Conservation (phyloP, 2,888 invertebrate species). For the Megamerina dolium region DNA sequence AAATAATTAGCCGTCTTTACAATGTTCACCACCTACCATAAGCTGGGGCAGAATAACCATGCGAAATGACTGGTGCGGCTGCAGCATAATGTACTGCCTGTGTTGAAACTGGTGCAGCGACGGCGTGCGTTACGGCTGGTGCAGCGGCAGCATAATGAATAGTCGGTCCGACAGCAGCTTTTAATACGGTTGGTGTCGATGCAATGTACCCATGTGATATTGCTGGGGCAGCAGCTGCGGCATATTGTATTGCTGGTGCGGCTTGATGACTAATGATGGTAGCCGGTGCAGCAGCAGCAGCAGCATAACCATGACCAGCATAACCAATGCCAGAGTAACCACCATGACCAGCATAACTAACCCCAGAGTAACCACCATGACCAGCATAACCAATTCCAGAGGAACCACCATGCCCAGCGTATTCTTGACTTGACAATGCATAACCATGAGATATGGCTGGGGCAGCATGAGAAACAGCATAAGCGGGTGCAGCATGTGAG, state of each 20-base stretch:
- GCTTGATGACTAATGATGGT: conserved; percentile 15
- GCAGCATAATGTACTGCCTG: no score
- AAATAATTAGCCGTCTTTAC: no score
- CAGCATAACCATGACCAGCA: conserved; percentile 14
- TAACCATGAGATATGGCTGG: conserved; percentile 17
- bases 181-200: conserved; percentile 24
- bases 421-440: conserved; percentile 12
- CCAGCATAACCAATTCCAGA: conserved; percentile 18
- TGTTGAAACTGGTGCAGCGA: conserved; percentile 26
- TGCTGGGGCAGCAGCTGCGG: conserved; percentile 21
- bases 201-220: conserved; percentile 23
- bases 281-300: conserved; percentile 17
- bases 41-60: conserved; percentile 39
- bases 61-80: conserved; percentile 31
- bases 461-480: conserved; percentile 20
- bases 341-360: conserved; percentile 22
- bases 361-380: conserved; percentile 22
- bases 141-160: conserved; percentile 16
- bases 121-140: conserved; percentile 20
- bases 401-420: conserved; percentile 29
- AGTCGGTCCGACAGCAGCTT: conserved; percentile 10
- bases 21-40: conserved; percentile 37
- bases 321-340: conserved; percentile 20
- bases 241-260: conserved; percentile 19
- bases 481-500: conserved; percentile 30